Base-by-base conservation (phyloP, 2,888 invertebrate species). In the Drosophila affinis region DNA sequence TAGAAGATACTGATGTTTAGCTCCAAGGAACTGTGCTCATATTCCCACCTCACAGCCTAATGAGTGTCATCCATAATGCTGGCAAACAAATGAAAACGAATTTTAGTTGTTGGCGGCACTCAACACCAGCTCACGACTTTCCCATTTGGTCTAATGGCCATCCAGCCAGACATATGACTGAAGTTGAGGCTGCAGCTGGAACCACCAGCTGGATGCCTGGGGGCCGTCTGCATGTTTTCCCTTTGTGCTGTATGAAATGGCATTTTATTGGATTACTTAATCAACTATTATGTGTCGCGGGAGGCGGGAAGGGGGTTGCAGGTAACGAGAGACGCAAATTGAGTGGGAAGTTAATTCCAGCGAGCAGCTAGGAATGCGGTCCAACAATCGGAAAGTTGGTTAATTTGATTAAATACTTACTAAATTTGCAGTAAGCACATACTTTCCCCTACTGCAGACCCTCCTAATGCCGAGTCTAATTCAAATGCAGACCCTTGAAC, bases 261-360 rank as follows among this genome's bases (percentile, higher is more conserved):
- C 81, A 75, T 73, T 84, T 79, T 80, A 83, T 83, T 71, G 80
- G 77, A 78, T 81, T 79, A 82, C 82, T 82, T 81, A 78, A 83
- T 83, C 84, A 72, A 74, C 24, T 56, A 32, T 61, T 56, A 32
- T 61, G 64, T 57, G 56, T 39, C 14, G 21, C 18, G 27, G 39
- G 9, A 44, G n/a, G 14, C 3, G 34, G 5, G 0, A 2, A 7
- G 7, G 7, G n/a, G 34, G 18, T 18, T 2, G 2, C 49, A 34
- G 65, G 49, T 63, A 56, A 56, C 45, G 45, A 34, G n/a, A 65
- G 55, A 55, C 49, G 17, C 49, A 46, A 64, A 18, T 34, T 12
- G 7, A 32, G 21, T 12, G 34, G 14, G 32, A 52, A 27, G 51
- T 44, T 34, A 12, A 34, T 12, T 14, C 12, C 34, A 2, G 5